Percentiles rank a stretch among this genome's conserved stretches.
Conservation (phyloP, 2,113 vertebrate species). For the Mungos mungo region DNA sequence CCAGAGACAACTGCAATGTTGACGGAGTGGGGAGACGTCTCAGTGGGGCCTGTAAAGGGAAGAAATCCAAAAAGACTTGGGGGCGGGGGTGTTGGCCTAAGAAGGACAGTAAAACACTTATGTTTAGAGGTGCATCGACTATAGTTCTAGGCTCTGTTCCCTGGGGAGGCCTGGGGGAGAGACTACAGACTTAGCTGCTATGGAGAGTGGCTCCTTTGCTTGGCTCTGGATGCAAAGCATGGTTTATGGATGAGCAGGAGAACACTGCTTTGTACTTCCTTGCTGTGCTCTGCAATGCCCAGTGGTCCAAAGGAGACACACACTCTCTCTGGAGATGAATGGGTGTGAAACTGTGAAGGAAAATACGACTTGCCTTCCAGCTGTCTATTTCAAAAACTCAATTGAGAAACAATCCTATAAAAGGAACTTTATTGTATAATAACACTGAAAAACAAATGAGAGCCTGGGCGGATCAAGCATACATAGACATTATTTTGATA, state of each 20-base stretch:
- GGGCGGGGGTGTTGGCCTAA: background rate
- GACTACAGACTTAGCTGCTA: constrained; percentile 71
- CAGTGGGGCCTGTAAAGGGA: constrained; percentile 47
- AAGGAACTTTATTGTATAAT: constrained; percentile 58
- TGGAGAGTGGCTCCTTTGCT: background rate
- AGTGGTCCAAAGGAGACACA: constrained; percentile 64
- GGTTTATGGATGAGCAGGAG: constrained; percentile 62
- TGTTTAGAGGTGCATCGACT: constrained; percentile 43
- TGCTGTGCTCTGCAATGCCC: constrained; percentile 31
- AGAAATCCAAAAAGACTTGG: constrained; percentile 50
- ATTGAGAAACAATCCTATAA: constrained; percentile 63
- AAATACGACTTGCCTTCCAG: constrained; percentile 7
- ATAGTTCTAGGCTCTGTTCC: constrained; percentile 73
- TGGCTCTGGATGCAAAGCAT: constrained; percentile 23
- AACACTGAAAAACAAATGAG: background rate
- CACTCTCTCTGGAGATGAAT: constrained; percentile 59
- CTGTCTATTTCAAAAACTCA: constrained; percentile 52
- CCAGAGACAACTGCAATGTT: constrained; percentile 57
- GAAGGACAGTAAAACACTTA: constrained; percentile 68
- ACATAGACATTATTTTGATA: constrained; percentile 9
- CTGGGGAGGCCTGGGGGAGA: constrained; percentile 56
- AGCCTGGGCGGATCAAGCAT: background rate
- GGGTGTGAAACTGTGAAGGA: constrained; percentile 53
- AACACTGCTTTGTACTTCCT: constrained; percentile 58
- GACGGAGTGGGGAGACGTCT: constrained; percentile 56